A percentile compares a stretch with the other conserved stretches of the same genome.
Conservation (phyloP, 1,140 invertebrate genomes). For the Stegodyphus dumicola region DNA sequence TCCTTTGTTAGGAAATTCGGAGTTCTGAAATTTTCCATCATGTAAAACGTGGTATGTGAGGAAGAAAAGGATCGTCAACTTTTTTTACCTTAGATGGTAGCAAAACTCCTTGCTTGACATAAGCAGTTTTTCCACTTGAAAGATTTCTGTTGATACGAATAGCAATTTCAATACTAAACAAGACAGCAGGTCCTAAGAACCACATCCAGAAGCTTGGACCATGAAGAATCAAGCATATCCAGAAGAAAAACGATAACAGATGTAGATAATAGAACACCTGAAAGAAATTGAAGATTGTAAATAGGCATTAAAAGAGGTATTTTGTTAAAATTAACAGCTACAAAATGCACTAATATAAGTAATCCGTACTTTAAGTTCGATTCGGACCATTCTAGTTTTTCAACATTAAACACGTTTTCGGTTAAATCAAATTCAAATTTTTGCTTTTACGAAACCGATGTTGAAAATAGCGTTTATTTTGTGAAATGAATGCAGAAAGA, state of each 20-base stretch:
- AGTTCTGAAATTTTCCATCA: no score
- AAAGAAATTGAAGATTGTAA: constrained; percentile 18
- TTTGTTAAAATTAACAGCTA: no score
- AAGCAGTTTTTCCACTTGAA: constrained; percentile 71
- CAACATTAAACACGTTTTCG: no score
- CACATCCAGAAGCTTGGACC: constrained; percentile 96
- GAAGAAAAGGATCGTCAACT: constrained; percentile 74
- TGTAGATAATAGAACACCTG: constrained; percentile 97
- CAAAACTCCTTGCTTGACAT: constrained; percentile 83
- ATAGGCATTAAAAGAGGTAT: no score
- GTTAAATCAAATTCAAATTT: no score
- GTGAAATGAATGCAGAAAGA: no score
- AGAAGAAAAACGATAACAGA: constrained; percentile 89
- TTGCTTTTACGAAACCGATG: no score
- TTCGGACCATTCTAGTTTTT: no score
- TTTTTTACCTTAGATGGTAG: constrained; percentile 79
- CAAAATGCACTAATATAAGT: no score
- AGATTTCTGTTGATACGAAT: constrained; percentile 72
- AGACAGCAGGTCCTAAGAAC: constrained; percentile 84
- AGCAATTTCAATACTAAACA: constrained; percentile 84
- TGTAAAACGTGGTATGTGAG: not conserved
- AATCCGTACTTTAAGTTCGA: no score
- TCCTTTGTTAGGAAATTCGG: no score
- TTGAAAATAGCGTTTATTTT: no score
- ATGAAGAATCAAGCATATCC: constrained; percentile 86